These are phyloP conservation scores for Eleginops maclovinus DNA, from an alignment of 2,113 vertebrate species.

Conservation along the genomic window DNA sequence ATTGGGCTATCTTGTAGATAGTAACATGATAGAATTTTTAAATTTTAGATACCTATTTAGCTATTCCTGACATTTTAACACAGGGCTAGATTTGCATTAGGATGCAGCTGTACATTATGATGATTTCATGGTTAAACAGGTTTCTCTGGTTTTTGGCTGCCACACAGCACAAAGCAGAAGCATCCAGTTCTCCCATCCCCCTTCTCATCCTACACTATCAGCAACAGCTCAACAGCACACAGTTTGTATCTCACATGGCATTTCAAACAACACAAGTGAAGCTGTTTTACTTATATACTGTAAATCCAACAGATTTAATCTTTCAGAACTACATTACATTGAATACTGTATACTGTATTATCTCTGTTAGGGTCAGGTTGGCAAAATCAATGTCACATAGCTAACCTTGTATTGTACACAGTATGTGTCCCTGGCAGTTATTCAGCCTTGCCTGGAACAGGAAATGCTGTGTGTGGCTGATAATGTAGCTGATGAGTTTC, in stretches of 20 bases:
- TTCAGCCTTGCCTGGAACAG: conserved; percentile 34
- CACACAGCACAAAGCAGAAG: conserved; percentile 13
- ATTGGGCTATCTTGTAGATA: not conserved
- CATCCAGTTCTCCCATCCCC: conserved; percentile 46
- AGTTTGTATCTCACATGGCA: conserved; percentile 21
- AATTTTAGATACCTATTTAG: not conserved
- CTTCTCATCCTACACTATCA: conserved; percentile 8
- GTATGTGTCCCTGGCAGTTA: conserved; percentile 35
- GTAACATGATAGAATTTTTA: not conserved
- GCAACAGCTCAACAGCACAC: conserved; percentile 20
- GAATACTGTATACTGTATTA: not conserved
- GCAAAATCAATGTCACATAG: not conserved
- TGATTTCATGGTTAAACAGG: conserved; percentile 35
- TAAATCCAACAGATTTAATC: conserved; percentile 17
- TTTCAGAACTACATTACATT: not conserved
- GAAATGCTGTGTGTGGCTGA: conserved; percentile 53
- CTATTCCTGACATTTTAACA: not conserved
- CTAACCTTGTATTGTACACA: conserved; percentile 13
- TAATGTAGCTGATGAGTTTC: conserved; percentile 47
- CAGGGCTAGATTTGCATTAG: not conserved
- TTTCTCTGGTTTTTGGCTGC: conserved; percentile 56
- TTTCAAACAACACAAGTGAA: conserved; percentile 21
- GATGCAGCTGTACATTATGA: not conserved
- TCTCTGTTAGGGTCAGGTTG: not conserved
- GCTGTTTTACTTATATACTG: conserved; percentile 36